Conservation (phyloP, 2,888 invertebrate species). For the Meiosimyza decipiens region DNA sequence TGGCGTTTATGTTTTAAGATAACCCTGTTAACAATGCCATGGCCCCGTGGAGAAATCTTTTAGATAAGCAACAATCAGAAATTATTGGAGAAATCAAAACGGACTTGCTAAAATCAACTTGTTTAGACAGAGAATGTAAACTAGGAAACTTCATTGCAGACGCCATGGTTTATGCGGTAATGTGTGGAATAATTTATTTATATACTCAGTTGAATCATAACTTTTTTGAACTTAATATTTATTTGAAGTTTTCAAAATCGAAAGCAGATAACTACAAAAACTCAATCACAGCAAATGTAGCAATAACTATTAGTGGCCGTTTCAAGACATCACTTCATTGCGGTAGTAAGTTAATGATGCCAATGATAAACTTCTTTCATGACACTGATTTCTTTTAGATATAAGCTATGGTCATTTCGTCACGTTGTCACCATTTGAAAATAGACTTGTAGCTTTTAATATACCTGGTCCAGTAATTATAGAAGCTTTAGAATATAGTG, state of each 20-base stretch:
- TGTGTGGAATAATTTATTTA: constrained; percentile 47
- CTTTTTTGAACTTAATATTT: constrained; percentile 39
- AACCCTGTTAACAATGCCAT: constrained; percentile 71
- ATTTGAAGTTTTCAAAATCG: constrained; percentile 47
- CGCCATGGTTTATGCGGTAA: constrained; percentile 75
- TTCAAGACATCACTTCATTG: constrained; percentile 75
- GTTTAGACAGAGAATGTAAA: constrained; percentile 76
- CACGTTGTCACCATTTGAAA: constrained; percentile 80
- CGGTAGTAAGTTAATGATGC: constrained; percentile 69
- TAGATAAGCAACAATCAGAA: constrained; percentile 70
- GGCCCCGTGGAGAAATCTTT: constrained; percentile 70
- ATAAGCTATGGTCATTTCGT: constrained; percentile 78
- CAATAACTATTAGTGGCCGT: constrained; percentile 78
- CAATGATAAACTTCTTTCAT: neutral
- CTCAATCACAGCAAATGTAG: constrained; percentile 70
- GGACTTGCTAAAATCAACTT: constrained; percentile 69
- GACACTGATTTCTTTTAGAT: constrained; percentile 66
- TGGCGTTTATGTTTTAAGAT: constrained; percentile 52
- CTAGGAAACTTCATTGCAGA: constrained; percentile 80
- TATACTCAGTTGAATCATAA: too few species aligned
- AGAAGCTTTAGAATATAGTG: constrained; percentile 73
- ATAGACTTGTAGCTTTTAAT: constrained; percentile 77
- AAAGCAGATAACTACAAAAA: constrained; percentile 60
- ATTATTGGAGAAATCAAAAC: constrained; percentile 73
- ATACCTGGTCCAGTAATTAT: constrained; percentile 75